Evolutionary conservation across 2,888 invertebrate genomes (phyloP).

Genomic region (Drosophila prolongata): DNA sequence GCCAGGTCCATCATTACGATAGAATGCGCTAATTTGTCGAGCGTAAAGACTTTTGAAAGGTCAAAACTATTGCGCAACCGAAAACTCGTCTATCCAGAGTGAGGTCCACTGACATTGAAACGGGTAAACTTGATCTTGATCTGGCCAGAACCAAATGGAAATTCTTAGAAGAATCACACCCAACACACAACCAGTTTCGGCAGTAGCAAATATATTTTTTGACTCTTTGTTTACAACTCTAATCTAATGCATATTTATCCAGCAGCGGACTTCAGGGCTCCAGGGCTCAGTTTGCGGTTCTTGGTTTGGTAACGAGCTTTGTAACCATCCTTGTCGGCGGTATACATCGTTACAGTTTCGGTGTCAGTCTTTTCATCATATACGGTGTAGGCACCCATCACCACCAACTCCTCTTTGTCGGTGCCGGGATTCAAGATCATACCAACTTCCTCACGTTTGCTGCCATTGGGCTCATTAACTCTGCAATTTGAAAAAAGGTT

Average conservation of each 20-base stretch:
- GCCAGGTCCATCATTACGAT: conserved; percentile 15
- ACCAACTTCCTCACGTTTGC: conserved; percentile 82
- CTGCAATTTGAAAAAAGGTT: conserved; percentile 47
- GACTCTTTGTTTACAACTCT: conserved; percentile 22
- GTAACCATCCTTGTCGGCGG: conserved; percentile 84
- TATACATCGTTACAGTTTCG: conserved; percentile 83
- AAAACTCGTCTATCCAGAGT: conserved; percentile 60
- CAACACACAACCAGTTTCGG: conserved; percentile 57
- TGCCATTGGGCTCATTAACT: conserved; percentile 81
- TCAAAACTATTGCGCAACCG: conserved; percentile 59
- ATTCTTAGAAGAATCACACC: conserved; percentile 19
- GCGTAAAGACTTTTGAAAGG: conserved; percentile 43
- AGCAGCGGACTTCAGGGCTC: conserved; percentile 75
- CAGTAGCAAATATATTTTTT: conserved; percentile 21
- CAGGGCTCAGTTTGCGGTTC: conserved; percentile 77
- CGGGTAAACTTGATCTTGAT: conserved; percentile 57
- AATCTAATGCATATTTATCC: conserved; percentile 58
- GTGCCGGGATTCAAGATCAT: conserved; percentile 83
- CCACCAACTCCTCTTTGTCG: conserved; percentile 81
- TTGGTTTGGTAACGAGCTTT: conserved; percentile 80
- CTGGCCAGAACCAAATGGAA: conserved; percentile 28
- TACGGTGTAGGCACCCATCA: conserved; percentile 81
- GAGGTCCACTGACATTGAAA: conserved; percentile 53
- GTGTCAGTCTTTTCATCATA: conserved; percentile 81
- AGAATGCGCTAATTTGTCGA: conserved; percentile 41